Evolutionary conservation across 2,797 vertebrate species (phyloP).

Genomic region (Gila robusta): DNA sequence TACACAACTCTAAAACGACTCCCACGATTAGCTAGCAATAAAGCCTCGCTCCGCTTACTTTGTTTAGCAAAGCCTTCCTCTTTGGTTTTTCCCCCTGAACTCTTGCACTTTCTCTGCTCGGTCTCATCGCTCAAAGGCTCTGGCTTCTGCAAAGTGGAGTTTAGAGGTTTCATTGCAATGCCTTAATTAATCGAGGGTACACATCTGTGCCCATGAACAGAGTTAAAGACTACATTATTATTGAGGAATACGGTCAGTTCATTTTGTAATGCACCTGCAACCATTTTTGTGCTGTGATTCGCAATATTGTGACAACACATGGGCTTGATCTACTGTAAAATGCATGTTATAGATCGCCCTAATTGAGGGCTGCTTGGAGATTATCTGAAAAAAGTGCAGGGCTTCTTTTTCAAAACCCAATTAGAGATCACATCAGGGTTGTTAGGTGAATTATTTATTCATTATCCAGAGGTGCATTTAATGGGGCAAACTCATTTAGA

Average conservation of each 20-base stretch:
- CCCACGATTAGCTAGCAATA: slow-evolving; percentile 85
- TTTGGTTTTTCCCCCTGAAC: slow-evolving; percentile 29
- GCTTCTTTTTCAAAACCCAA: slow-evolving; percentile 64
- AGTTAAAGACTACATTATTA: slow-evolving; percentile 7
- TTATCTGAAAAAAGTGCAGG: slow-evolving; percentile 53
- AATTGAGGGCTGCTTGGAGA: slow-evolving; percentile 52
- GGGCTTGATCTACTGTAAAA: slow-evolving; percentile 30
- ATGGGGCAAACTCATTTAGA: slow-evolving; percentile 72
- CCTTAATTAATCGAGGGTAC: slow-evolving; percentile 52
- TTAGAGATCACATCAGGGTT: slow-evolving; percentile 69
- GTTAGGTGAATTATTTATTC: slow-evolving; percentile 70
- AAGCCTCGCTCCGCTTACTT: slow-evolving; percentile 84
- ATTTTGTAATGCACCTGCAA: slow-evolving; percentile 4
- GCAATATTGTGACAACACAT: slow-evolving; percentile 19
- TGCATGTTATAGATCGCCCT: slow-evolving; percentile 40
- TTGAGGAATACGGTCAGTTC: slow-evolving; percentile 4
- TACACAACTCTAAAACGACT: slow-evolving; percentile 87
- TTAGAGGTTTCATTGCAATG: slow-evolving; percentile 39
- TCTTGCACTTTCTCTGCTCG: not conserved
- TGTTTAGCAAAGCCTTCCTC: slow-evolving; percentile 68
- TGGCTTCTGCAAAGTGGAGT: slow-evolving; percentile 26
- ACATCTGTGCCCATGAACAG: slow-evolving; percentile 5
- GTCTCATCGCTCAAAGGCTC: slow-evolving; percentile 12
- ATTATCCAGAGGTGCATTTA: slow-evolving; percentile 73
- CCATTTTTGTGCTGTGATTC: slow-evolving; percentile 8